These are phyloP conservation scores for Ceratina calcarata DNA, from an alignment of 1,140 invertebrate genomes.

Conservation along the genomic window DNA sequence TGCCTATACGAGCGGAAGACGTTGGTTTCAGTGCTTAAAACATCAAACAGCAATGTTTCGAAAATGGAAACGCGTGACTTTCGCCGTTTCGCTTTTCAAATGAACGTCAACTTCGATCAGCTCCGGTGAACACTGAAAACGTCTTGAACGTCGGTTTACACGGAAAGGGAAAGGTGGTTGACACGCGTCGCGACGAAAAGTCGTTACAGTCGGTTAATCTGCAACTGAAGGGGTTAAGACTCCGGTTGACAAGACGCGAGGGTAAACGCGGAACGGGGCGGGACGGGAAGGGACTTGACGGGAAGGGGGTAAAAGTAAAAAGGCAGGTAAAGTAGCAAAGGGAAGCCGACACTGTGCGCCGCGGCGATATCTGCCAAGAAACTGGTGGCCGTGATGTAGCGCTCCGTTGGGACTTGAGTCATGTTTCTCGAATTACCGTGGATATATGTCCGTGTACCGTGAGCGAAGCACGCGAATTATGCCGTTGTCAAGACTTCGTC, in stretches of 20 bases:
- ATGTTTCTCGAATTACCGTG: slow-evolving; percentile 62
- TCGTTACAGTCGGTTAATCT: slow-evolving; percentile 45
- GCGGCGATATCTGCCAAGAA: slow-evolving; percentile 57
- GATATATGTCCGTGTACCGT: slow-evolving; percentile 45
- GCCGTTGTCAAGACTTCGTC: slow-evolving; percentile 36
- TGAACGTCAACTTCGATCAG: background rate
- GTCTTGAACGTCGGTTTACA: slow-evolving; percentile 36
- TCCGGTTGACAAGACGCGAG: slow-evolving; percentile 11
- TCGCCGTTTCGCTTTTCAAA: slow-evolving; percentile 1
- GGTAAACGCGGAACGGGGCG: slow-evolving; percentile 1
- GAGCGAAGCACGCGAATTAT: slow-evolving; percentile 54
- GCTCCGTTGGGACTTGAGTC: slow-evolving; percentile 53
- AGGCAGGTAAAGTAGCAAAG: slow-evolving; percentile 60
- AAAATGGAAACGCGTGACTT: background rate
- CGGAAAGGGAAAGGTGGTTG: background rate
- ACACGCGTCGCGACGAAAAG: slow-evolving; percentile 44
- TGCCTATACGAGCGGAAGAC: too few relatives aligned
- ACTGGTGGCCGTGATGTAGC: slow-evolving; percentile 58
- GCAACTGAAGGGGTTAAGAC: slow-evolving; percentile 21
- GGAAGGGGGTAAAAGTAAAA: slow-evolving; percentile 32
- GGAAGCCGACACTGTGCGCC: slow-evolving; percentile 53
- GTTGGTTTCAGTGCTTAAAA: too few relatives aligned
- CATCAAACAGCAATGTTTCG: too few relatives aligned
- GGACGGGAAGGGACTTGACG: background rate
- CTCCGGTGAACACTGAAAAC: background rate